A percentile compares a stretch with the other conserved stretches of the same genome.
Evolutionary conservation across 2,113 vertebrate genomes (phyloP).

Genomic region (Calidris pygmaea): DNA sequence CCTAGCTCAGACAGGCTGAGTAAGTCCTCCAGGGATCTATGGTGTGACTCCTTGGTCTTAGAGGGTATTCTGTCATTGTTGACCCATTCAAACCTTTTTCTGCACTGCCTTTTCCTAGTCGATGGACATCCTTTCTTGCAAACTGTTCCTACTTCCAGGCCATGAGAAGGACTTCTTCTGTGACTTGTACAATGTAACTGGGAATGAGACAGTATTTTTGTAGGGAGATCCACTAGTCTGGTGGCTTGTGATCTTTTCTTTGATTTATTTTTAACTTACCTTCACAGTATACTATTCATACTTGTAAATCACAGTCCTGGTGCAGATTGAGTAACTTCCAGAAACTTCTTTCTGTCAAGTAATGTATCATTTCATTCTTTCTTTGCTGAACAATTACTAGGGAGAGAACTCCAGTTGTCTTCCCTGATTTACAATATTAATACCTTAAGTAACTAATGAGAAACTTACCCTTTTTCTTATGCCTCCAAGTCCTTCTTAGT

Average conservation of each 20-base stretch:
- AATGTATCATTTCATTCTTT: neutral
- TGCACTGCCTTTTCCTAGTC: neutral
- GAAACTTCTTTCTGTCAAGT: neutral
- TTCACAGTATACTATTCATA: neutral
- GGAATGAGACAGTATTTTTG: neutral
- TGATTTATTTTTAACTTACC: neutral
- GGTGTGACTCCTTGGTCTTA: neutral
- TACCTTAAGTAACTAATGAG: neutral
- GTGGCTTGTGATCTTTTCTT: neutral
- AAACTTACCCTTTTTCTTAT: neutral
- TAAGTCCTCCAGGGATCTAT: neutral
- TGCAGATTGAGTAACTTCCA: neutral
- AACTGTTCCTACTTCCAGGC: neutral
- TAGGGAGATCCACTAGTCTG: neutral
- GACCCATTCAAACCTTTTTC: neutral
- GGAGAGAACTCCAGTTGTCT: neutral
- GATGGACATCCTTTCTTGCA: neutral
- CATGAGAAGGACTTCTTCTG: neutral
- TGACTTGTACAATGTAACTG: neutral
- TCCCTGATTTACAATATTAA: neutral
- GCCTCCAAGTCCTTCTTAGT: neutral
- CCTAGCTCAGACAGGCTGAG: neutral
- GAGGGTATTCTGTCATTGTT: neutral
- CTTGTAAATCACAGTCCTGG: neutral
- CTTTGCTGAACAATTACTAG: neutral